Base-by-base conservation (phyloP, 1,140 invertebrate species). In the Semibalanus balanoides region DNA sequence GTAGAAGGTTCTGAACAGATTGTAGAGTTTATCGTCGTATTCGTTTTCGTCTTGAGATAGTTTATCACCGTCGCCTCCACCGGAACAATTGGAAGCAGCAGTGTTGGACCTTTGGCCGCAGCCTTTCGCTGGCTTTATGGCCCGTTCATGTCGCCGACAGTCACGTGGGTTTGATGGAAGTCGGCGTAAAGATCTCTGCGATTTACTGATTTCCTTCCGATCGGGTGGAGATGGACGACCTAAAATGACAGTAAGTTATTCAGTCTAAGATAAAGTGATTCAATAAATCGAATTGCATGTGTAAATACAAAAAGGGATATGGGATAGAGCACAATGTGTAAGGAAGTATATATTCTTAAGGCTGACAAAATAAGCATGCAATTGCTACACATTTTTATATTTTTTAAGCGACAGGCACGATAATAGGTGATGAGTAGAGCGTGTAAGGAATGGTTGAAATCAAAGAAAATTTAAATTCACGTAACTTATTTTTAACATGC, bases 1-100 rank as follows among this genome's bases (percentile, higher is more conserved):
- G n/a, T 30, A 71, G 51, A 31, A 74, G 72, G 40, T 3, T 17
- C n/a, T 64, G 64, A 74, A 74, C 27, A 30, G 75, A 76, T 64
- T 25, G 22, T 64, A 64, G 51, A 64, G 51, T 19, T 11, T 14
- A 64, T 64, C 22, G 51, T 64, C 51, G 51, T 19, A 25, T 22
- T 25, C 22, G 1, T 1, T 64, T 64, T 64, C 51, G 51, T 25
- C 3, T 14, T 64, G 7, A 19, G 11, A 22, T 64, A 14, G 14
- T 25, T 14, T 11, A 19, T 64, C 51, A 64, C 51, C 51, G 22
- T 25, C 51, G 22, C 51, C 51, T 64, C 22, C 22, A 1, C 51
- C 51, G 22, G 11, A 25, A 25, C 51, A 64, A 3, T 64, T 64
- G 51, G 51, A 22, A 19, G 51, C 3, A 25, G 51, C 3, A 64